These are phyloP conservation scores for Marmota flaviventris DNA, from an alignment of 2,113 vertebrate species.

Conservation along the genomic window DNA sequence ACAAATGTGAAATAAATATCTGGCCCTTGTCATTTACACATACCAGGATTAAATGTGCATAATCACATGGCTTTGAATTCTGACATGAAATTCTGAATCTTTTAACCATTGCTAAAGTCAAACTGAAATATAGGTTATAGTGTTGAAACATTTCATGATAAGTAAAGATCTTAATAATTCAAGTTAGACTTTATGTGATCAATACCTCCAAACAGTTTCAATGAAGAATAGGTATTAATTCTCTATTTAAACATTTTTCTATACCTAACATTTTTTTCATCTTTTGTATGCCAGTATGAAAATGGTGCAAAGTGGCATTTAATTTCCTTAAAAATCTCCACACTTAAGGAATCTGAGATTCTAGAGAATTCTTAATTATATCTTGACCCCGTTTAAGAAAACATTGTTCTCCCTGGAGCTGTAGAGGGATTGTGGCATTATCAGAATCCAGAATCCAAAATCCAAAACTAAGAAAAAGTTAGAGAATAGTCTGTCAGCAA, in stretches of 20 bases:
- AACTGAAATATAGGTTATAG: neutral
- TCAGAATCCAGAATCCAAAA: constrained; percentile 63
- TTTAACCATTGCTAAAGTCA: neutral
- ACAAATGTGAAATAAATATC: constrained; percentile 19
- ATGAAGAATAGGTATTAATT: neutral
- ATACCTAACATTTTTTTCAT: neutral
- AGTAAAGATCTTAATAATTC: neutral
- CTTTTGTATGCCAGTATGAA: constrained; percentile 27
- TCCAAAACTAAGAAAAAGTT: constrained; percentile 63
- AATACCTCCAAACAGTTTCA: constrained; percentile 31
- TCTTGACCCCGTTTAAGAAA: constrained; percentile 58
- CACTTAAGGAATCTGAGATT: neutral
- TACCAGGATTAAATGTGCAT: neutral
- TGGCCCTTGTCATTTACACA: neutral
- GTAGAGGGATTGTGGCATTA: neutral
- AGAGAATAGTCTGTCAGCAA: constrained; percentile 43
- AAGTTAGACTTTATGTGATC: constrained; percentile 1
- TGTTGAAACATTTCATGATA: neutral
- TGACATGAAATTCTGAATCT: neutral
- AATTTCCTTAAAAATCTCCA: constrained; percentile 45
- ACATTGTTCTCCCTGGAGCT: neutral
- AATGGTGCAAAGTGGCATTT: constrained; percentile 29
- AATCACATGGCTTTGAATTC: constrained; percentile 48
- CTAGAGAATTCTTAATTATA: constrained; percentile 38
- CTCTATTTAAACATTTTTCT: constrained; percentile 3